Evolutionary conservation across 2,888 invertebrate genomes (phyloP), one percentile per base, ranked within the genome.

Genomic region (Heliconius charithonia): DNA sequence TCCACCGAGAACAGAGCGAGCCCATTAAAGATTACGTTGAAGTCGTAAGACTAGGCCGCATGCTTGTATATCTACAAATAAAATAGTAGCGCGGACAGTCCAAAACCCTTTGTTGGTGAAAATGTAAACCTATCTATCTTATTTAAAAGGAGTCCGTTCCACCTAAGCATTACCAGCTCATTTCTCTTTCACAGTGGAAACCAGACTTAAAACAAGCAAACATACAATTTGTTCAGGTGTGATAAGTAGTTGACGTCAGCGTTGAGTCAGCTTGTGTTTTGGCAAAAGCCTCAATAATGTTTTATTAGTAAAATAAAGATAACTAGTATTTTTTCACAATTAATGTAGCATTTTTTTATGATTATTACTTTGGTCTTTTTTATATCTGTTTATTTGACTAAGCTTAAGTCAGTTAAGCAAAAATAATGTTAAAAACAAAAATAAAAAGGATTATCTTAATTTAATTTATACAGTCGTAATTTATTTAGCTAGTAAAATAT

Each of bases 241-340:
- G 82, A 83, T 83, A 83, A 83, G 67, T 70, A 56, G 73, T 59
- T 79, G 82, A 83, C 82, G 80, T 80, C 81, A 82, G 74, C 13
- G 75, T 67, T 79, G 80, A 80, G 65, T 76, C 79, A 81, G 69
- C 32, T 67, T 27, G 62, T 73, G 75, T 76, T 56, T 73, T 78
- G 75, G 78, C 79, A 79, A 80, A 80, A 76, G 25, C 67, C 71
- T 67, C 65, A 70, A 75, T 66, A 73, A 29, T 62, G 41, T 74
- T 41, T 69, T 78, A 73, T 62, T 69, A 73, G 59, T 32, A 74
- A 67, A 67, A 73, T 66, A 67, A 62, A 73, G 56, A 37, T 59
- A 19, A 51, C 19, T 51, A 59, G 19, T 45, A 29, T 32, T 27
- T 63, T 72, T 67, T 19, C 29, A 29, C n/a, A 59, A 62, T n/a